phyloP scores from a whole-genome alignment of 2,888 invertebrate genomes.

The Melipona beecheii region DNA sequence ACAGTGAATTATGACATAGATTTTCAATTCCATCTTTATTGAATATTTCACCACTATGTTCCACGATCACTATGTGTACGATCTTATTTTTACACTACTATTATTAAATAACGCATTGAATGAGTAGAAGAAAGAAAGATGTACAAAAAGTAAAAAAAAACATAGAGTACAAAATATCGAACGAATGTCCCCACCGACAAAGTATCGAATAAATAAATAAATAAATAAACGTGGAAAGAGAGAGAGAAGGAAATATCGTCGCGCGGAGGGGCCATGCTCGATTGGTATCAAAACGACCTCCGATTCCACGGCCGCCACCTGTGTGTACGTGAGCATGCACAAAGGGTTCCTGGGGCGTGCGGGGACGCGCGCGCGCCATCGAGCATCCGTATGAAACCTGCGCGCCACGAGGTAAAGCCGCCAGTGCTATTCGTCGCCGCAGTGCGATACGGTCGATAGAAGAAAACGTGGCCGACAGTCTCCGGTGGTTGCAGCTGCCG shows the following conservation, averaged over 20 bases:
- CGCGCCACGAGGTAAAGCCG: constrained; percentile 69
- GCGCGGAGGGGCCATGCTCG: neutral
- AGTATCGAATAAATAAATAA: neutral
- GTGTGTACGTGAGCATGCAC: constrained; percentile 37
- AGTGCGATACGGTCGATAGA: constrained; percentile 79
- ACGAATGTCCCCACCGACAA: no score
- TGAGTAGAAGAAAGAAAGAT: no score
- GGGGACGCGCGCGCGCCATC: constrained; percentile 39
- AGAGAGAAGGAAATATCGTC: neutral
- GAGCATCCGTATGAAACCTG: constrained; percentile 67
- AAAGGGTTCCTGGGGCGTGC: constrained; percentile 37
- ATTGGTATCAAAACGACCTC: neutral
- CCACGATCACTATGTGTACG: no score
- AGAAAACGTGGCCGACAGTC: constrained; percentile 60
- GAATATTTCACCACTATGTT: no score
- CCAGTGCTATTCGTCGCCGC: constrained; percentile 73
- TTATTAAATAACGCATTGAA: no score
- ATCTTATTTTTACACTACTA: no score
- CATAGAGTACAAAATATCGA: no score
- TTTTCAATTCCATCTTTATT: no score
- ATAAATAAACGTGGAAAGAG: neutral
- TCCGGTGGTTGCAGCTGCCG: constrained; percentile 64
- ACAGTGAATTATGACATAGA: no score
- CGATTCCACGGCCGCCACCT: constrained; percentile 57
- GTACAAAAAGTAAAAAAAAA: no score